Percentiles rank a stretch among this genome's conserved stretches.
phyloP scores from a whole-genome alignment of 2,888 invertebrate species.

The Carterocephalus palaemon region DNA sequence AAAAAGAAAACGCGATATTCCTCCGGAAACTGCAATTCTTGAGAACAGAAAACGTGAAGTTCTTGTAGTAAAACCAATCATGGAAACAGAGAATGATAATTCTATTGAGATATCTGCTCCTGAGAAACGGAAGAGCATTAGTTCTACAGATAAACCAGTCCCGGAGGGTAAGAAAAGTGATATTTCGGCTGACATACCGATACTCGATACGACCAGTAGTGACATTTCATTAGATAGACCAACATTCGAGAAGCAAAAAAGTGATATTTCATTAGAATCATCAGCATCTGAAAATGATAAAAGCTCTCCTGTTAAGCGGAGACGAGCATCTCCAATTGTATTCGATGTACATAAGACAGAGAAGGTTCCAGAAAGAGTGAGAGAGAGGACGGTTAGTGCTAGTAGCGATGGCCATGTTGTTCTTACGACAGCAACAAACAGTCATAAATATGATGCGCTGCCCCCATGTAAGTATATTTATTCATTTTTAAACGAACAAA shows the following conservation, averaged over 20 bases:
- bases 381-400: slow-evolving; percentile 68
- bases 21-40: background rate
- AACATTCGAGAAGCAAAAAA: slow-evolving; percentile 18
- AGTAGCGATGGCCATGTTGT: slow-evolving; percentile 66
- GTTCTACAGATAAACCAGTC: slow-evolving; percentile 17
- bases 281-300: slow-evolving; percentile 18
- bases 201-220: slow-evolving; percentile 18
- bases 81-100: background rate
- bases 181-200: slow-evolving; percentile 17
- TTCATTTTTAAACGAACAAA: slow-evolving; percentile 4
- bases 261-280: slow-evolving; percentile 11
- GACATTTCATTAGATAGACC: slow-evolving; percentile 18
- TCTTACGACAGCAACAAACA: slow-evolving; percentile 49
- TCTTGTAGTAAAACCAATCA: slow-evolving; percentile 1
- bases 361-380: slow-evolving; percentile 44
- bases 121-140: background rate
- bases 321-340: slow-evolving; percentile 78
- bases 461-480: slow-evolving; percentile 75
- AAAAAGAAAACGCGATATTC: background rate
- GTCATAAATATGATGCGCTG: slow-evolving; percentile 79
- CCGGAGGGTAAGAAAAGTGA: slow-evolving; percentile 42
- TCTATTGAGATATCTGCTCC: background rate
- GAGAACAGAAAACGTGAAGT: background rate
- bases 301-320: slow-evolving; percentile 48
- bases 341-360: slow-evolving; percentile 66